Base-by-base conservation (phyloP, 2,113 vertebrate genomes). In the Tupaia chinensis region DNA sequence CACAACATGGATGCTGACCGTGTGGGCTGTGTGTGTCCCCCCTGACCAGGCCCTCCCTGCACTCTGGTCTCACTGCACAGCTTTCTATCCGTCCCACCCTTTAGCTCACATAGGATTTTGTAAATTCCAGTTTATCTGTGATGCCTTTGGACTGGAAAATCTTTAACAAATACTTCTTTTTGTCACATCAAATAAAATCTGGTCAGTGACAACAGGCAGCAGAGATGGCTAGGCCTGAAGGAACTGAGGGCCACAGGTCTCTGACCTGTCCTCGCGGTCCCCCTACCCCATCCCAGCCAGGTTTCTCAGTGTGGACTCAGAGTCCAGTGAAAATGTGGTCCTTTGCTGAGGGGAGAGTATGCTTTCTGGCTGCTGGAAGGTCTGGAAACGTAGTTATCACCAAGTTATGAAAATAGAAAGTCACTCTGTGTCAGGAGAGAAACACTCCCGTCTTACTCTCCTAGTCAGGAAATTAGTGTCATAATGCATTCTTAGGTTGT, bases 41-140 rank as follows among this genome's bases (percentile, higher is more conserved):
- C 25, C 7, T 0, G 15, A 4, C 4, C 9, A 3, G 22, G 56
- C 5, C 53, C 14, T 0, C 4, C n/a, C 29, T 20, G 2, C 1
- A 2, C 11, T 16, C 9, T 4, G 4, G 7, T 56, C 15, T 17
- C 4, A 70, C 29, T 61, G 17, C 29, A 27, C 14, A 23, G 27
- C 23, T 16, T 84, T 65, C n/a, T n/a, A 11, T 25, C 34, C 77
- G 2, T 14, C n/a, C 54, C 7, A 2, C 1, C 8, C 66, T 22
- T 69, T 23, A 23, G 7, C 9, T 58, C 23, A 25, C 7, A 16
- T 13, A 15, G 10, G 86, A 78, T 53, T 70, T 15, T 23, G 12
- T 20, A 29, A 56, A 25, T 58, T 25, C 70, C 23, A 13, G 0
- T 29, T 68, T 85, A 72, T 19, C 32, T 12, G 5, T 8, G 12